A percentile compares a stretch with the other conserved stretches of the same genome.
These are phyloP conservation scores for Entosphenus tridentatus DNA, from an alignment of 2,113 vertebrate species.

Conservation along the genomic window DNA sequence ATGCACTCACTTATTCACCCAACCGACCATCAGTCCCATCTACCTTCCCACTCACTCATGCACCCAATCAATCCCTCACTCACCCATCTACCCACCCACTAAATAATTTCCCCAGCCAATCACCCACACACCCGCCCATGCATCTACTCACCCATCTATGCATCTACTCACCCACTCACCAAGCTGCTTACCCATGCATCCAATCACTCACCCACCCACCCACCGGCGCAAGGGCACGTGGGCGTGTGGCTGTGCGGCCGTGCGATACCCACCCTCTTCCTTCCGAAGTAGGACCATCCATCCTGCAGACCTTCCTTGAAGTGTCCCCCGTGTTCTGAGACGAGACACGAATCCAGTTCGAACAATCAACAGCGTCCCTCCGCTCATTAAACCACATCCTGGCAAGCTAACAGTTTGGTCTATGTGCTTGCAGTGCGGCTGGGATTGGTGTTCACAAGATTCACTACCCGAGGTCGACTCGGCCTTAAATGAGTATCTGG, in stretches of 20 bases:
- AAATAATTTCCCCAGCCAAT: too few species aligned
- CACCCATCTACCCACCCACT: too few species aligned
- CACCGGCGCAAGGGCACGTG: too few species aligned
- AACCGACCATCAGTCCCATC: too few species aligned
- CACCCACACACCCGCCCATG: too few species aligned
- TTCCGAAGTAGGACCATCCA: constrained; percentile 72
- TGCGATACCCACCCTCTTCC: constrained; percentile 55
- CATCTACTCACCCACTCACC: neutral
- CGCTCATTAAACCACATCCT: neutral
- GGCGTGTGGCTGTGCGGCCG: neutral
- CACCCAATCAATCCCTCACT: too few species aligned
- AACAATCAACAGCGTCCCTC: neutral
- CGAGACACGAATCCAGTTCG: constrained; percentile 6
- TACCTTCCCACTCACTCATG: too few species aligned
- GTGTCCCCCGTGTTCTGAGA: constrained; percentile 42
- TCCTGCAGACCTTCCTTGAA: constrained; percentile 46
- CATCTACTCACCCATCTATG: neutral
- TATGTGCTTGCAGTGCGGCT: accelerated
- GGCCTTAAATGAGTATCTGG: neutral
- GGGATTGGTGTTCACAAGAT: neutral
- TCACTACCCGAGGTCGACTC: neutral
- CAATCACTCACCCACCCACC: neutral
- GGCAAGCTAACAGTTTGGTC: accelerated
- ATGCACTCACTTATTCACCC: too few species aligned
- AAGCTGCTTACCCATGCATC: neutral